Evolutionary conservation across 2,888 invertebrate species (phyloP), one percentile per base, ranked within the genome.

Genomic region (Deroplatys truncata): DNA sequence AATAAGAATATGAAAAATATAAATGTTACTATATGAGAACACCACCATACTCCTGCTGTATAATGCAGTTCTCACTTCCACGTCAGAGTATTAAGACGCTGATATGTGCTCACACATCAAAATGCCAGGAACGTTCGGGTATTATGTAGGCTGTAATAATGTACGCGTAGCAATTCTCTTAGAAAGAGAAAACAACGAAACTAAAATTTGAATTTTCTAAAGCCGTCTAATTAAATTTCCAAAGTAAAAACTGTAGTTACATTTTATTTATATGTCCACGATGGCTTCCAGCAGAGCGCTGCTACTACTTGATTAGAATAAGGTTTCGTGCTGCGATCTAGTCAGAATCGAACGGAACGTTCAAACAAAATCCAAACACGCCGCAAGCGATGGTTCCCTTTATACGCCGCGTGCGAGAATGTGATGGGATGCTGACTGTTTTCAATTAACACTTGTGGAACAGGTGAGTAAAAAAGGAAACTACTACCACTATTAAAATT

Each of bases 381-480:
- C 83, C 83, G 87, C 87, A 35, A 43, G 83, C n/a, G 82, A 82
- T 82, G 87, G 82, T 82, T 82, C 82, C 82, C 82, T 87, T 82
- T 31, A 87, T 31, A 87, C 72, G 5, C 82, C 72, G 82, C 87
- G 49, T 31, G 87, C 49, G 25, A 49, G 85, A 85, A 49, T 28
- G 85, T 85, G 85, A 82, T 87, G 82, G 31, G 82, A 86, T 86
- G 28, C 49, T 28, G 56, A 28, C 86, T 43, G 86, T 28, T 82
- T 87, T 87, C 82, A 87, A 87, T 87, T 87, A 87, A 82, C 87
- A 87, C 87, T 82, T 87, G 82, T 87, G 35, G 35, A 35, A 87
- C 10, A 8, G 56, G 20, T 25, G 85, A 31, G 25, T 72, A 25
- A 72, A 72, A 72, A 72, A 72, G 20, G 20, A 20, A 20, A 16